phyloP scores from a whole-genome alignment of 1,140 invertebrate genomes.

The Pectinophora gossypiella region DNA sequence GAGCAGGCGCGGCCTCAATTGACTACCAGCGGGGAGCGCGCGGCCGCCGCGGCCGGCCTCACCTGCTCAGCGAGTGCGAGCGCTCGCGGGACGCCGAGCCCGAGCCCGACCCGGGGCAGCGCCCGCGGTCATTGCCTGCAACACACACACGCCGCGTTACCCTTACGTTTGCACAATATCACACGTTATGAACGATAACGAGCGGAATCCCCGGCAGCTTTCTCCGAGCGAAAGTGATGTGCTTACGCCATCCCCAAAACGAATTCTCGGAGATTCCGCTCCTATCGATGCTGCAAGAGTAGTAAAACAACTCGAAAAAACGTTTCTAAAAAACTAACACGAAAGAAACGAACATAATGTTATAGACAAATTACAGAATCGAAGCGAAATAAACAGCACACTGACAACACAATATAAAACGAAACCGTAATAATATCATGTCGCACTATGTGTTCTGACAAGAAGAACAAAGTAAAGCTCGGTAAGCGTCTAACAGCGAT shows the following conservation, averaged over 20 bases:
- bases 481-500: slow-evolving; percentile 48
- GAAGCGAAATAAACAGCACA: slow-evolving; percentile 32
- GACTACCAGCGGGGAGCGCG: slow-evolving; percentile 8
- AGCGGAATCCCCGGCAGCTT: too few species aligned
- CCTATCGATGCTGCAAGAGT: too few species aligned
- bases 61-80: slow-evolving; percentile 65
- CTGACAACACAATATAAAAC: slow-evolving; percentile 40
- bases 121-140: slow-evolving; percentile 62
- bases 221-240: too few species aligned
- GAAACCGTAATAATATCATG: slow-evolving; percentile 33
- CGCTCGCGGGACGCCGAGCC: slow-evolving; percentile 45
- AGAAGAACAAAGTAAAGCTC: slow-evolving; percentile 34
- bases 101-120: slow-evolving; percentile 52
- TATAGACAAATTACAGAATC: slow-evolving; percentile 4
- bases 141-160: slow-evolving; percentile 10
- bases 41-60: slow-evolving; percentile 22
- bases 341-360: not conserved
- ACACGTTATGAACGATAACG: too few species aligned
- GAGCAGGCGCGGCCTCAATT: not conserved
- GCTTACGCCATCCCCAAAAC: too few species aligned
- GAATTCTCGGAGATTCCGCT: too few species aligned
- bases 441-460: slow-evolving; percentile 43
- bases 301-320: too few species aligned
- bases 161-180: too few species aligned
- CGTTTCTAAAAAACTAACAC: not conserved